phyloP scores from a whole-genome alignment of 2,113 vertebrate genomes.

The Colistium nudipinnis region DNA sequence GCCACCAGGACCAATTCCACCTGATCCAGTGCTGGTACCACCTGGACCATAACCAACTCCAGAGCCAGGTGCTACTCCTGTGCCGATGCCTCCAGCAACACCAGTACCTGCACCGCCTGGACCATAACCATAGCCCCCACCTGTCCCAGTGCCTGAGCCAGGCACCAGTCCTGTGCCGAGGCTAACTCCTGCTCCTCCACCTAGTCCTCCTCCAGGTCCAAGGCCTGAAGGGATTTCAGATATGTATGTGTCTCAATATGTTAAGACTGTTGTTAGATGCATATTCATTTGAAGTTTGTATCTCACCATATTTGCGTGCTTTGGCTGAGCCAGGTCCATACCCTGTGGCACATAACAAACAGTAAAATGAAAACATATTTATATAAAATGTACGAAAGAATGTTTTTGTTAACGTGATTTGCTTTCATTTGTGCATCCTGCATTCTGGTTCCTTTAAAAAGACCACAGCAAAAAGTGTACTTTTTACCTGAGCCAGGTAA shows the following conservation, averaged over 20 bases:
- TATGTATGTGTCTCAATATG: background rate
- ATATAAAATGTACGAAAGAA: too few species aligned
- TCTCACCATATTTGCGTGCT: conserved; percentile 69
- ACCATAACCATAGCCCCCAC: conserved; percentile 26
- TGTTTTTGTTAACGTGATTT: too few species aligned
- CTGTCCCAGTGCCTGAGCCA: conserved; percentile 35
- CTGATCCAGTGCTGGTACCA: too few species aligned
- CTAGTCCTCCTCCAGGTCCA: conserved; percentile 43
- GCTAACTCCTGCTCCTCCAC: conserved; percentile 33
- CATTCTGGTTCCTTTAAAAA: too few species aligned
- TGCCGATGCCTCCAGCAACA: conserved; percentile 34
- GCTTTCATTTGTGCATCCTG: too few species aligned
- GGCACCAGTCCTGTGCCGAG: conserved; percentile 28
- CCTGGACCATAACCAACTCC: conserved; percentile 52
- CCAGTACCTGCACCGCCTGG: conserved; percentile 51
- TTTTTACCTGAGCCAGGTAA: conserved; percentile 13
- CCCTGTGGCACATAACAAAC: conserved; percentile 41
- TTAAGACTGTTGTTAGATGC: background rate
- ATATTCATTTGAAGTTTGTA: background rate
- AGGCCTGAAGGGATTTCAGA: conserved; percentile 26
- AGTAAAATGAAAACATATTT: too few species aligned
- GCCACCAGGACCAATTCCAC: too few species aligned
- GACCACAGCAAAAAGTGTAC: background rate
- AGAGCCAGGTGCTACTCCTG: conserved; percentile 36
- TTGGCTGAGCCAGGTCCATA: conserved; percentile 63